Evolutionary conservation across 2,113 vertebrate genomes (phyloP), one percentile per base, ranked within the genome.

Genomic region (Mirounga angustirostris): DNA sequence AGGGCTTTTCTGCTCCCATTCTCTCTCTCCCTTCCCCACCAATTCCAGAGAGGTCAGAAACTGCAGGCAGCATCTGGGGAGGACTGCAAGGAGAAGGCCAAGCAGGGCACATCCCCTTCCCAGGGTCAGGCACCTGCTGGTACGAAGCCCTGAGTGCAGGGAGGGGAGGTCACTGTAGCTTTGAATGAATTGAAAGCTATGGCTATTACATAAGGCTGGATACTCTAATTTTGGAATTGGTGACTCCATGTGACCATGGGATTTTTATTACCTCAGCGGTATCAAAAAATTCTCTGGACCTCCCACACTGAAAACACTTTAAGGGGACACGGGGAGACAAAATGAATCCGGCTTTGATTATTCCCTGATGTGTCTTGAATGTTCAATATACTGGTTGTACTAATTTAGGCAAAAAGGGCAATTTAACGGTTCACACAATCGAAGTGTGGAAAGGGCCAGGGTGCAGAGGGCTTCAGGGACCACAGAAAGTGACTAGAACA

Each of bases 111-210:
- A 14, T 8, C 13, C 28, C 46, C 33, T 52, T 18, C 18, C 52
- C 58, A 40, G n/a, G 36, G 81, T 52, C 65, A 30, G 52, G 50
- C 26, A n/a, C 59, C 12, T 16, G 0, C 46, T 7, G 30, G 69
- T 7, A 28, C 16, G n/a, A 43, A 89, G 18, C 26, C 54, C 59
- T 71, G 7, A 33, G 26, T 5, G 18, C 3, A 1, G 12, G 7
- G 21, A 71, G 67, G 13, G 40, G 26, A 67, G 78, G 22, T 13
- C 26, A 50, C 54, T 19, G 26, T 15, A 58, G 71, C 30, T 43
- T 18, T 78, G 92, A 86, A 30, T 50, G 74, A 83, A 79, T 1
- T 50, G n/a, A 97, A 94, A 94, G 40, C 59, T 94, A 16, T 59
- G 54, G 22, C 63, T 46, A 59, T 61, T 95, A 69, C 52, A 52